These are phyloP conservation scores for Drosophila putrida DNA, from an alignment of 2,888 invertebrate species.

Conservation along the genomic window DNA sequence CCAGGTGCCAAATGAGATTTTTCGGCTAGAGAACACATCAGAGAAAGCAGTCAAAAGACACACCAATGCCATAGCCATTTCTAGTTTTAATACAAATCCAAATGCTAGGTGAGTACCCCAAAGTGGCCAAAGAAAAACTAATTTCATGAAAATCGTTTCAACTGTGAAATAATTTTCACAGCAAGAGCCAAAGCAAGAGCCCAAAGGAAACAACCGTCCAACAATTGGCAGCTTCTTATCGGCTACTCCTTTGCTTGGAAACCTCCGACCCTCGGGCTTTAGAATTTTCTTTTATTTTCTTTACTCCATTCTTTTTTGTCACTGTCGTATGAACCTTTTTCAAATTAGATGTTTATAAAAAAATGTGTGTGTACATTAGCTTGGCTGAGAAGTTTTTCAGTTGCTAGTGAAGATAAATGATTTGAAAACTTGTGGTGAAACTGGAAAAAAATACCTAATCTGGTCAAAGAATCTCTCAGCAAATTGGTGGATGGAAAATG, in stretches of 20 bases:
- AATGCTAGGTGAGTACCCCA: conserved; percentile 24
- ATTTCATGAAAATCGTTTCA: conserved; percentile 76
- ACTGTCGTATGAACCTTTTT: conserved; percentile 46
- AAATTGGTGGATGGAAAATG: too few relatives aligned
- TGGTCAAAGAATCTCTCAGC: not conserved
- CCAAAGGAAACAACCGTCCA: conserved; percentile 60
- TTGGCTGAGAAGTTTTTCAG: conserved; percentile 68
- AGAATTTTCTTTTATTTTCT: conserved; percentile 19
- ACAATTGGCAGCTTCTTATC: conserved; percentile 67
- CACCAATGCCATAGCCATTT: not conserved
- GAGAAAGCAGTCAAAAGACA: conserved; percentile 13
- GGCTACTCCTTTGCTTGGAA: conserved; percentile 24
- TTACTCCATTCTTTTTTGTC: conserved; percentile 27
- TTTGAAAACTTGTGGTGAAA: not conserved
- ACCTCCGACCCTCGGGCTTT: conserved; percentile 53
- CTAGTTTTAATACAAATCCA: conserved; percentile 12
- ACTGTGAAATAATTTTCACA: conserved; percentile 78
- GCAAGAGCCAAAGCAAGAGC: conserved; percentile 16
- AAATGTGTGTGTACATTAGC: conserved; percentile 56
- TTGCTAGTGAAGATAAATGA: conserved; percentile 50
- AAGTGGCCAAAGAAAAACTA: conserved; percentile 73
- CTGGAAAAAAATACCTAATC: not conserved
- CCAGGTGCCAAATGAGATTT: conserved; percentile 62
- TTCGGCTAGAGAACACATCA: conserved; percentile 27
- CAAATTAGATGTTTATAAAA: conserved; percentile 72